Conservation (phyloP, 1,140 invertebrate species). For the Magallana angulata region DNA sequence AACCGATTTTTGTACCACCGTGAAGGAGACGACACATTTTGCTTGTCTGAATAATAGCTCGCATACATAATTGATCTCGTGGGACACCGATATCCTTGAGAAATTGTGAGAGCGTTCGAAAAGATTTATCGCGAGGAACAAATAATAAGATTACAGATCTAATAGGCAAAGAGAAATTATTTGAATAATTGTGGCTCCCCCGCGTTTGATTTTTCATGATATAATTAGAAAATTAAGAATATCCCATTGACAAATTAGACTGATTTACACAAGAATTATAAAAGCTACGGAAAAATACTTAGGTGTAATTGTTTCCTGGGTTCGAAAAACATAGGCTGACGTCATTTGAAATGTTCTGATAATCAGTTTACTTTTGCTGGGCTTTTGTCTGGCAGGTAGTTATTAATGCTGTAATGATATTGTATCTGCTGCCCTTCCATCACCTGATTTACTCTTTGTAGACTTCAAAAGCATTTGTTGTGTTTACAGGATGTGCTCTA, state of each 20-base stretch:
- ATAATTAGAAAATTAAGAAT: constrained; percentile 6
- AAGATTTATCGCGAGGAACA: background rate
- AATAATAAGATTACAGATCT: background rate
- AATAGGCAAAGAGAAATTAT: background rate
- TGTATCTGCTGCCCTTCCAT: background rate
- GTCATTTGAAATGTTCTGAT: background rate
- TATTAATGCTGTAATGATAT: background rate
- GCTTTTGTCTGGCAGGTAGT: background rate
- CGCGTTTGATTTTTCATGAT: background rate
- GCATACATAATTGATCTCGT: background rate
- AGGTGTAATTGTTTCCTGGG: background rate
- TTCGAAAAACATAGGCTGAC: background rate
- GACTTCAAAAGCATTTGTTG: background rate
- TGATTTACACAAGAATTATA: background rate
- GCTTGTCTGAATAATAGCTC: background rate
- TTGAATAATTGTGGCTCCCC: background rate
- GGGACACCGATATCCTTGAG: background rate
- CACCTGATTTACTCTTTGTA: background rate
- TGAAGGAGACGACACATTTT: background rate
- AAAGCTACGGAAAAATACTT: background rate
- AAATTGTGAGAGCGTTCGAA: background rate
- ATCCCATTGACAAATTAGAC: background rate
- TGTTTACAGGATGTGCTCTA: background rate
- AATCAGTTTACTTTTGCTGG: constrained; percentile 3
- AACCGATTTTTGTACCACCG: background rate